Evolutionary conservation across 2,113 vertebrate species (phyloP).

Genomic region (Odocoileus hemionus): DNA sequence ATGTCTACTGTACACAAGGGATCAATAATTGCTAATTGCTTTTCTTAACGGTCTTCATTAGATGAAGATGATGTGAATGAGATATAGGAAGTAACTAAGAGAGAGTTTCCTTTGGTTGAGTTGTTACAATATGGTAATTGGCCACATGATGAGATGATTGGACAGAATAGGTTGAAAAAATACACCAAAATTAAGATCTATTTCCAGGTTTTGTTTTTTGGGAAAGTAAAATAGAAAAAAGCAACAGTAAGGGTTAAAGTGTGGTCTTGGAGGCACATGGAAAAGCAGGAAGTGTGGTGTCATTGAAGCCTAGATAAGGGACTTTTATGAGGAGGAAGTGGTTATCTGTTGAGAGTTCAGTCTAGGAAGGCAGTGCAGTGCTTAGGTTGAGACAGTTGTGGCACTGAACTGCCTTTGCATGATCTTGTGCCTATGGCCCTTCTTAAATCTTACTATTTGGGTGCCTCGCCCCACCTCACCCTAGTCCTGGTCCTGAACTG

Average conservation of each 20-base stretch:
- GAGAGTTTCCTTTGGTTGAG: not conserved
- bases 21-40: not conserved
- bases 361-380: not conserved
- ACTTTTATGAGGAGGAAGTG: not conserved
- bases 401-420: not conserved
- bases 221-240: not conserved
- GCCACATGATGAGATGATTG: not conserved
- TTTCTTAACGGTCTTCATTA: not conserved
- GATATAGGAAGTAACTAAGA: not conserved
- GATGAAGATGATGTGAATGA: not conserved
- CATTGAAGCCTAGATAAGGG: not conserved
- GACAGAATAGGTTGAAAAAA: not conserved
- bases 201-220: not conserved
- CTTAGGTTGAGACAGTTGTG: not conserved
- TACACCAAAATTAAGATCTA: not conserved
- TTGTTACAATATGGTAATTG: not conserved
- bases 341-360: not conserved
- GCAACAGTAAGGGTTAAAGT: not conserved
- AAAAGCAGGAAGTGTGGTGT: not conserved
- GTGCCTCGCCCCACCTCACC: not conserved
- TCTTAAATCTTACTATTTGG: not conserved
- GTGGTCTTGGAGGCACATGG: not conserved
- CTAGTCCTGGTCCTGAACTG: not conserved
- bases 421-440: not conserved
- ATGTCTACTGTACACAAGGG: not conserved